These are phyloP conservation scores for Zelleria hepariella DNA, from an alignment of 2,888 invertebrate genomes.

Conservation along the genomic window DNA sequence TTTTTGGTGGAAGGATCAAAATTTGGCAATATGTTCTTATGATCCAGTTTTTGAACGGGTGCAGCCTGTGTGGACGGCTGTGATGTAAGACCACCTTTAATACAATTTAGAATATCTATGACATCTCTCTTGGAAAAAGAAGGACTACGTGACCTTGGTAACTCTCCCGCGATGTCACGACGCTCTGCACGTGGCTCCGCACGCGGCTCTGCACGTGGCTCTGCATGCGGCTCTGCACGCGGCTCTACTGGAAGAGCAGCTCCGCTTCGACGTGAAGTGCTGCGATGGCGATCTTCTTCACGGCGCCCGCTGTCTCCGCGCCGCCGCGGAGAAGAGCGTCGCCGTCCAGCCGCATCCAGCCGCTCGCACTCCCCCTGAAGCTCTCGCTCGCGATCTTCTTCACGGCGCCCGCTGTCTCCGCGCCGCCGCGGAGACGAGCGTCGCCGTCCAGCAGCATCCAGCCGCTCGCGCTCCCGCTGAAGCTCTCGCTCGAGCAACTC, in stretches of 20 bases:
- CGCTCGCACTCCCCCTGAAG: background rate
- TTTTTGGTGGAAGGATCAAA: constrained; percentile 4
- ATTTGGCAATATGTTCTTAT: constrained; percentile 4
- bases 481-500: background rate
- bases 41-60: background rate
- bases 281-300: background rate
- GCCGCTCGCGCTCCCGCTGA: background rate
- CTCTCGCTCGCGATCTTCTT: background rate
- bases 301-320: background rate
- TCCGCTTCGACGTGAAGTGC: background rate
- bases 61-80: background rate
- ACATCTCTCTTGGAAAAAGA: background rate
- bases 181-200: background rate
- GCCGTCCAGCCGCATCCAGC: background rate
- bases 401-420: background rate
- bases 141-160: background rate
- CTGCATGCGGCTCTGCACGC: background rate
- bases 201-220: background rate
- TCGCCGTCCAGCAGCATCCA: background rate
- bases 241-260: background rate
- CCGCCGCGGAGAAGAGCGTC: background rate
- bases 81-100: background rate
- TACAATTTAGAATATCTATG: background rate
- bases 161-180: background rate
- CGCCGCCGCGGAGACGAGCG: background rate